Evolutionary conservation across 2,113 vertebrate species (phyloP).

Genomic region (Anolis sagrei): DNA sequence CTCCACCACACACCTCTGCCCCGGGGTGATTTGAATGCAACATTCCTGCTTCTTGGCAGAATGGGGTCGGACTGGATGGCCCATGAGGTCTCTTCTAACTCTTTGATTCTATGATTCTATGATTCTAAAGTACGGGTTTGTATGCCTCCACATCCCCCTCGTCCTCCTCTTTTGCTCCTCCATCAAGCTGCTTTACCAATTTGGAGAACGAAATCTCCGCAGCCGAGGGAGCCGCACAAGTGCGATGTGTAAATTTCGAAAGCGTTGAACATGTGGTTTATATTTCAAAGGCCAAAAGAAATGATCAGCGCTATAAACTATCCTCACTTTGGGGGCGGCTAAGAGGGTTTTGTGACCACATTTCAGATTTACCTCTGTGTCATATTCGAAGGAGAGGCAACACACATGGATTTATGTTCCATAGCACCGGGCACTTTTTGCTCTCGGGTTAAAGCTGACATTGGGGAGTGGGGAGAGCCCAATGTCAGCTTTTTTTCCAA

Average conservation of each 20-base stretch:
- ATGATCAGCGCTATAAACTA: conserved; percentile 72
- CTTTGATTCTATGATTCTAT: too few relatives aligned
- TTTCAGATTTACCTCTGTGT: conserved; percentile 46
- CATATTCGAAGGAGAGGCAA: conserved; percentile 52
- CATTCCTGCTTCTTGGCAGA: too few relatives aligned
- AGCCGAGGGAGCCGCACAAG: conserved; percentile 47
- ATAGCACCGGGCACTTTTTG: not conserved
- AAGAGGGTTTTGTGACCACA: conserved; percentile 58
- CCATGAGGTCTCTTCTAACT: too few relatives aligned
- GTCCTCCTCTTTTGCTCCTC: not conserved
- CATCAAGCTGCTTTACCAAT: not conserved
- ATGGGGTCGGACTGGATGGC: too few relatives aligned
- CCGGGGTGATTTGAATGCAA: too few relatives aligned
- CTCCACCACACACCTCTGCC: too few relatives aligned
- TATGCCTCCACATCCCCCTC: not conserved
- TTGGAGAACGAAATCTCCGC: not conserved
- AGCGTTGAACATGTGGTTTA: conserved; percentile 71
- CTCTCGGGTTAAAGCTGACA: too few relatives aligned
- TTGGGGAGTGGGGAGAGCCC: fast-evolving
- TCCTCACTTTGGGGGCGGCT: conserved; percentile 45
- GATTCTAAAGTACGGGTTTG: too few relatives aligned
- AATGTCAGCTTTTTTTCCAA: not conserved
- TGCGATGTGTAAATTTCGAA: conserved; percentile 61
- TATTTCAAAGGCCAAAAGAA: conserved; percentile 61
- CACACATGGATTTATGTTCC: not conserved